Evolutionary conservation across 2,797 vertebrate genomes (phyloP).

Genomic region (Margarornis squamiger): DNA sequence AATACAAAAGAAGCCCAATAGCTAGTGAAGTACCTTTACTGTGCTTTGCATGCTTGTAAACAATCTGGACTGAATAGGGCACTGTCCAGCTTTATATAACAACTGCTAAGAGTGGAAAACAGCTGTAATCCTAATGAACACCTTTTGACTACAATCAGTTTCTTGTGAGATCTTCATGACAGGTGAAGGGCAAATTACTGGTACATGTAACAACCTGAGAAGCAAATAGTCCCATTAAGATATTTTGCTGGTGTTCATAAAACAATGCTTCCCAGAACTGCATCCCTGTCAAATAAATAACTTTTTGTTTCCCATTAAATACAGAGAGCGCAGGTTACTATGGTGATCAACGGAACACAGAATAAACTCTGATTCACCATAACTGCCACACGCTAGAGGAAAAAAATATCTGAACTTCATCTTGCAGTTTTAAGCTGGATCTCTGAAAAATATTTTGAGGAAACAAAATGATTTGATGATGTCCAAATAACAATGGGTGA

Average conservation of each 20-base stretch:
- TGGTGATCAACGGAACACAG: slow-evolving; percentile 44
- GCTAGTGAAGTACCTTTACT: not conserved
- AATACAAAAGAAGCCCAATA: not conserved
- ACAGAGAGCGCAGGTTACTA: slow-evolving; percentile 47
- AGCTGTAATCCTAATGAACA: not conserved
- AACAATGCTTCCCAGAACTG: not conserved
- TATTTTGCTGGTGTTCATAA: slow-evolving; percentile 27
- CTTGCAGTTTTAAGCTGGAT: not conserved
- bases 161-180: not conserved
- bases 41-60: not conserved
- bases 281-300: slow-evolving; percentile 40
- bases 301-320: slow-evolving; percentile 53
- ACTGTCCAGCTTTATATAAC: not conserved
- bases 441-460: slow-evolving; percentile 18
- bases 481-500: not conserved
- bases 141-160: not conserved
- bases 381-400: slow-evolving; percentile 25
- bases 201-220: not conserved
- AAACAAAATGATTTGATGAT: not conserved
- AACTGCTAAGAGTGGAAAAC: not conserved
- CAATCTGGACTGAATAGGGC: not conserved
- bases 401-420: slow-evolving; percentile 3
- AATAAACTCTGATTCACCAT: slow-evolving; percentile 52
- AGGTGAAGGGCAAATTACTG: not conserved
- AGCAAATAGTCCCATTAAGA: slow-evolving; percentile 24